Evolutionary conservation across 30 jellyfish, hydroid and myxozoan species (phyloP), one percentile per base, ranked within the genome.

Genomic region (Calvadosia cruxmelitensis): DNA sequence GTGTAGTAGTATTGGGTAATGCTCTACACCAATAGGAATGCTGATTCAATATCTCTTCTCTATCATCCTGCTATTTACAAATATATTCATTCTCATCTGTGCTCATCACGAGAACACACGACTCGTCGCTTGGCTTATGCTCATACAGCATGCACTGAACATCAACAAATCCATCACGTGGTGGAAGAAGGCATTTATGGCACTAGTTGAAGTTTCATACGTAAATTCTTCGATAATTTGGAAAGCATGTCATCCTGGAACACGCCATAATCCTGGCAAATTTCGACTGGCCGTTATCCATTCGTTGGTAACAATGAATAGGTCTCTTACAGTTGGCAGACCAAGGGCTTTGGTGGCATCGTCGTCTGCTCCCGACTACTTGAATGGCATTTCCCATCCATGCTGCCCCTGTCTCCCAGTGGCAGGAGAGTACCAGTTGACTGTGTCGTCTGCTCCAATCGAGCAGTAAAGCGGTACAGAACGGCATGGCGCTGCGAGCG

Each of bases 171-270:
- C 24, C 15, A 15, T 29, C 42, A 69, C 36, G 51, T 69, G 74
- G 78, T 69, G 70, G 78, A 69, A 69, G 69, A 69, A 69, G 48
- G 71, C 78, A 20, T 66, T 69, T 24, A 34, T 69, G 50, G 70
- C 36, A 12, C 23, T 42, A 69, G 50, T 69, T 49, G 31, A 34
- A 48, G 69, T 69, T 23, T 10, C 74, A n/a, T 49, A 34, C 26
- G 78, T 69, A 3, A 69, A 69, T 69, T 68, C 69, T 69, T 68
- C 70, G 33, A 69, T 34, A 26, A 69, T 29, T 28, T 66, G 34
- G 33, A 66, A 69, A 23, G 78, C 70, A 68, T 69, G 36, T 42
- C 24, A 35, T 31, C 23, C 27, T 28, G 49, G 70, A 35, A 69
- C n/a, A 30, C 24, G 34, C 34, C 49, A 34, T 29, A 27, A 49